These are phyloP conservation scores for Scytalopus superciliaris DNA, from an alignment of 2,113 vertebrate species.

Conservation along the genomic window DNA sequence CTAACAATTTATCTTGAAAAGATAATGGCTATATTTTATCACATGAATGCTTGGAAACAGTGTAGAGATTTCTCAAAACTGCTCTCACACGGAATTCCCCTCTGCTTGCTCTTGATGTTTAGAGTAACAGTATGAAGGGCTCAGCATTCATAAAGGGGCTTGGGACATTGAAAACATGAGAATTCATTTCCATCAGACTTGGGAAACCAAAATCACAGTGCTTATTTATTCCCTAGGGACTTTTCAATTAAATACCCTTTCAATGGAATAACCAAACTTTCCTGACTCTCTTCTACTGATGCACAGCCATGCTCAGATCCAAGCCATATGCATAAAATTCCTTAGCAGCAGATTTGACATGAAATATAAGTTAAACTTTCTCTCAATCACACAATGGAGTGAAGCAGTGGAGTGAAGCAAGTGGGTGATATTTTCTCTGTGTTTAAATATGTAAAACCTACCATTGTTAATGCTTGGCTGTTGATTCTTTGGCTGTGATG, in stretches of 20 bases:
- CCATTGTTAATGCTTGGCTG: background rate
- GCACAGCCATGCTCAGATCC: background rate
- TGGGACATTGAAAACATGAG: background rate
- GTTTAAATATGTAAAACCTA: background rate
- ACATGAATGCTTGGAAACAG: background rate
- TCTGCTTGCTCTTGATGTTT: background rate
- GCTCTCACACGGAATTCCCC: background rate
- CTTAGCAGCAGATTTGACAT: background rate
- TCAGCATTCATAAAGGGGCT: background rate
- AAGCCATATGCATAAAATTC: background rate
- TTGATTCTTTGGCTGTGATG: background rate
- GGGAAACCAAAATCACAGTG: background rate
- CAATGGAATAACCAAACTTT: background rate
- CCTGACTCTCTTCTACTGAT: background rate
- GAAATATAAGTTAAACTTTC: background rate
- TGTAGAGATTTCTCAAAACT: background rate
- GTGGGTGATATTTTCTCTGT: background rate
- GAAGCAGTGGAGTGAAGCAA: background rate
- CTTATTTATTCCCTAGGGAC: background rate
- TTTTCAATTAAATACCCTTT: background rate
- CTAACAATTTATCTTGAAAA: background rate
- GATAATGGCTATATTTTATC: background rate
- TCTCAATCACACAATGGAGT: background rate
- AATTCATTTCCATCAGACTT: background rate
- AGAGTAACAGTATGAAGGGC: background rate